Percentiles rank a stretch among this genome's conserved stretches.
Evolutionary conservation across 2,113 vertebrate genomes (phyloP).

Genomic region (Noctilio leporinus): DNA sequence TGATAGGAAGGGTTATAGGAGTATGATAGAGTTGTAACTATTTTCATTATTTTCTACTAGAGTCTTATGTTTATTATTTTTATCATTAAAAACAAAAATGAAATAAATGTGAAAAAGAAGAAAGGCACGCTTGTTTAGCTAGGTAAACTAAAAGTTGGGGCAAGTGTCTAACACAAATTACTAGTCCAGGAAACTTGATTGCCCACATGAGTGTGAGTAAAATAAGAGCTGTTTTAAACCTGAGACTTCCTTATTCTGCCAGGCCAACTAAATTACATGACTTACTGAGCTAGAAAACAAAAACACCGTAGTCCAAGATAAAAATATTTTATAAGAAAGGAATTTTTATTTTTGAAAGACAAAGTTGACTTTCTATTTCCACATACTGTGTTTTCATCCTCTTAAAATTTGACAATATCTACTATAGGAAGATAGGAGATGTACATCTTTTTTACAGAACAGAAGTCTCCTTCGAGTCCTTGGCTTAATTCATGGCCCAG

Average conservation of each 20-base stretch:
- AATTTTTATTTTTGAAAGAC: not conserved
- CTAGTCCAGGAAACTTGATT: not conserved
- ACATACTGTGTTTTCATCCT: not conserved
- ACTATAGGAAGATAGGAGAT: not conserved
- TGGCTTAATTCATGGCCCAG: not conserved
- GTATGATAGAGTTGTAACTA: not conserved
- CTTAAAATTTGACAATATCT: not conserved
- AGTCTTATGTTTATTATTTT: not conserved
- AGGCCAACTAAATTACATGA: not conserved
- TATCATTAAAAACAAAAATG: conserved; percentile 5
- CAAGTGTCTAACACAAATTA: not conserved
- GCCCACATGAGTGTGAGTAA: not conserved
- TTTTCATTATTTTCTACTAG: conserved; percentile 18
- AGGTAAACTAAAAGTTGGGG: not conserved
- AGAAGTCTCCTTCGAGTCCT: not conserved
- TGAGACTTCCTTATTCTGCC: not conserved
- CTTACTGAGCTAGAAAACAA: not conserved
- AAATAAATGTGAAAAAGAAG: not conserved
- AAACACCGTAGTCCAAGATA: not conserved
- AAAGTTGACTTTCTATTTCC: not conserved
- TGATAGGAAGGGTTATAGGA: not conserved
- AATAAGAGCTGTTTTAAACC: not conserved
- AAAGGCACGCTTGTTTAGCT: not conserved
- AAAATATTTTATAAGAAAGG: not conserved
- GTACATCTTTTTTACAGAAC: not conserved